Evolutionary conservation across 2,113 vertebrate genomes (phyloP), one percentile per base, ranked within the genome.

Genomic region (Pseudorasbora parva): DNA sequence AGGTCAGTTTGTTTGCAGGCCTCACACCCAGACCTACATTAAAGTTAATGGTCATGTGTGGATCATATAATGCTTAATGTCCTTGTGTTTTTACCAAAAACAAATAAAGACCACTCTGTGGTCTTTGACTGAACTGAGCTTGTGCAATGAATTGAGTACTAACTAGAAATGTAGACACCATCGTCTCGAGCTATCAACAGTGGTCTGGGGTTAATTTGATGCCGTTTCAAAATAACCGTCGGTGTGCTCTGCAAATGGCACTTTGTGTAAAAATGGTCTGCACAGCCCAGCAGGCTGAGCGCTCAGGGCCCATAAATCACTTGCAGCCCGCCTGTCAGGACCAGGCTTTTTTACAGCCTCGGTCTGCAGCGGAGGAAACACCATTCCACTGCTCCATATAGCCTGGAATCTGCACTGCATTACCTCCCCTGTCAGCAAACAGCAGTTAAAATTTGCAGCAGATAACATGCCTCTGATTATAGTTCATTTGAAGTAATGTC

Each of bases 301-400:
- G 77, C 66, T 66, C 80, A 80, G 49, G 81, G 68, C 78, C 30
- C 87, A 91, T 92, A 87, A 91, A 90, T 92, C 89, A 91, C 84
- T 64, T n/a, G 60, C 41, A 78, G 86, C 82, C 82, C 82, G 87
- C 74, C 86, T 91, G 90, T 89, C 90, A 91, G 64, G 84, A 83
- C 83, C 84, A 82, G 66, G 56, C 74, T 69, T 87, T 86, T 90
- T 90, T 87, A 91, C 81, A 86, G 76, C 82, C 85, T 87, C 78
- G 83, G 76, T 51, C 86, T 83, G 72, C 74, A 77, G 77, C 45
- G 74, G 85, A 82, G 83, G 82, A 72, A 86, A 75, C 72, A 17
- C 71, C 59, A 73, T 85, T 87, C 77, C 76, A 68, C 62, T 73
- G 47, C 86, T 86, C 54, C 57, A 86, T 83, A 81, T 87, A 88